Evolutionary conservation across 2,797 vertebrate genomes (phyloP).

Genomic region (Molossus molossus): DNA sequence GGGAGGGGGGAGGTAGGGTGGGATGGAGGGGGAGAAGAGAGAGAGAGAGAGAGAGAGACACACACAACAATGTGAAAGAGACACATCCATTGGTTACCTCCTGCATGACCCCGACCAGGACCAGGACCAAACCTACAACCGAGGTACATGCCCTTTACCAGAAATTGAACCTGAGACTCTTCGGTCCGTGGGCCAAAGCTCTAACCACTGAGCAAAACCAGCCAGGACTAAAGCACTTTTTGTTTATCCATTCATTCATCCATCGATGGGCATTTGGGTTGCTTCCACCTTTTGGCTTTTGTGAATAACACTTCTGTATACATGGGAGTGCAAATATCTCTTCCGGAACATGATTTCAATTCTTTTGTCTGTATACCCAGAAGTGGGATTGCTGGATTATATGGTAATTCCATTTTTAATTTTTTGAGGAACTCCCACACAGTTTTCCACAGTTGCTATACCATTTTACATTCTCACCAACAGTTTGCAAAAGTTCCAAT

Average conservation of each 20-base stretch:
- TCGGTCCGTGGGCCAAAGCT: no score
- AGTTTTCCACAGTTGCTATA: not conserved
- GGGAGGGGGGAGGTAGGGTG: no score
- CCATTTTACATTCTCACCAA: not conserved
- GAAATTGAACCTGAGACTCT: no score
- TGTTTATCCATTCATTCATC: constrained; percentile 1
- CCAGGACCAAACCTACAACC: no score
- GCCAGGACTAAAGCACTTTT: not conserved
- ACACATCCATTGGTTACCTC: no score
- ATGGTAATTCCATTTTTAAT: not conserved
- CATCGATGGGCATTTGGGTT: not conserved
- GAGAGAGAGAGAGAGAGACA: no score
- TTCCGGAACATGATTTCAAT: not conserved
- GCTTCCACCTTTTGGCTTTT: not conserved
- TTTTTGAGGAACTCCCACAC: not conserved
- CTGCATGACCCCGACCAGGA: no score
- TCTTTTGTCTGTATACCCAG: not conserved
- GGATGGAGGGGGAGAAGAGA: no score
- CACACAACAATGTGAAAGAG: no score
- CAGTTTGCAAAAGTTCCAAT: rapidly evolving
- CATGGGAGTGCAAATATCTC: not conserved
- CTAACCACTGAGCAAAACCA: no score
- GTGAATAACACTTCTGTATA: not conserved
- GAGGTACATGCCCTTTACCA: no score
- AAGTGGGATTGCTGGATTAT: not conserved